Conservation (phyloP, 2,113 vertebrate species). For the Chionomys nivalis region DNA sequence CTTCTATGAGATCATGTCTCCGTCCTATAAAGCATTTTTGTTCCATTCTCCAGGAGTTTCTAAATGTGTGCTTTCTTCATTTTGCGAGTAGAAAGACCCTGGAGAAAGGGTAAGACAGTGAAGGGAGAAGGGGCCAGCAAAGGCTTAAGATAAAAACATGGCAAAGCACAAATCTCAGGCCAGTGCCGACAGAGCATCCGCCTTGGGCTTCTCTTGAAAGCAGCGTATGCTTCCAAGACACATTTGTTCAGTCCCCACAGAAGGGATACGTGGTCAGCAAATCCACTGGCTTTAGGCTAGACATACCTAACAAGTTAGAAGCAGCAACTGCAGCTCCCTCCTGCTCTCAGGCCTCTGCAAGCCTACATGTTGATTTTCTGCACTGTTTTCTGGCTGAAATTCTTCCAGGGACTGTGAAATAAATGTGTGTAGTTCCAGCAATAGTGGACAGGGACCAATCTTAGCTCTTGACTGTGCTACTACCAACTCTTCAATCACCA, state of each 20-base stretch:
- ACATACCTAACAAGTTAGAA: background rate
- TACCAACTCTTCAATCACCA: background rate
- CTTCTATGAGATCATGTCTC: constrained; percentile 77
- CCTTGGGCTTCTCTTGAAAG: background rate
- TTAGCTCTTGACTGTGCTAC: background rate
- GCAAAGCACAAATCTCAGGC: background rate
- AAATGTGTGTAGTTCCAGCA: background rate
- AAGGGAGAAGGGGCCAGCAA: background rate
- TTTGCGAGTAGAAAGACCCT: constrained; percentile 60
- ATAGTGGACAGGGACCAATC: background rate
- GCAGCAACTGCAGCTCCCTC: background rate
- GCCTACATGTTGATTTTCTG: background rate
- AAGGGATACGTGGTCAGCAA: background rate
- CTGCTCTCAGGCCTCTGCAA: background rate
- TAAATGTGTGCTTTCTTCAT: constrained; percentile 52
- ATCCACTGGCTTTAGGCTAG: background rate
- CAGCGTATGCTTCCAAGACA: background rate
- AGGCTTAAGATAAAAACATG: background rate
- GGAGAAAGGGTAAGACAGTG: constrained; percentile 15
- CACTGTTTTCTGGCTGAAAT: background rate
- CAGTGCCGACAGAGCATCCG: background rate
- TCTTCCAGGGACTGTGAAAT: background rate
- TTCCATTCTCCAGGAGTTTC: constrained; percentile 41
- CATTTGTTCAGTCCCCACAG: background rate
- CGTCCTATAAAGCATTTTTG: constrained; percentile 68